Base-by-base conservation (phyloP, 2,113 vertebrate species). In the Verasper variegatus region DNA sequence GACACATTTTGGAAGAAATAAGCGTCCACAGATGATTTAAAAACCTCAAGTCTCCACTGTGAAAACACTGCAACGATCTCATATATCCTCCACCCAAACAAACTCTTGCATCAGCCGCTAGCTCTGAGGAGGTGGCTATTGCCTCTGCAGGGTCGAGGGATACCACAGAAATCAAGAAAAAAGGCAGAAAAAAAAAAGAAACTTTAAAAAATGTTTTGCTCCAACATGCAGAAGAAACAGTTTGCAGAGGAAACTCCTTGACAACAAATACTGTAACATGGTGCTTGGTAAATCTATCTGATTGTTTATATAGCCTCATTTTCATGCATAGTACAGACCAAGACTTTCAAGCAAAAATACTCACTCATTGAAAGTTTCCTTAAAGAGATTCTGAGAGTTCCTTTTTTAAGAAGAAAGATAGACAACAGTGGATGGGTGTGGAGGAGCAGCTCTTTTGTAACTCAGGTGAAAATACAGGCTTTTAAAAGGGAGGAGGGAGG, bases 401-500 rank as follows among this genome's bases (percentile, higher is more conserved):
- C 54, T 18, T 59, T 54, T 2, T 26, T 6, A 52, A n/a, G 8
- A 37, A 59, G 49, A 3, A 6, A 23, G 45, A 35, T 0, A 20
- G 37, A 57, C 23, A 40, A 47, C 15, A 57, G 76, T 63, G 37
- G 31, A 42, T 55, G 62, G 15, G 18, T 13, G 57, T 78, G 76
- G 45, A 81, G 85, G 68, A 51, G 65, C 13, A 45, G 60, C 72
- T 73, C 71, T 91, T 90, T 92, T 84, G 73, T 85, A 75, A 81
- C 68, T 82, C 85, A 92, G 92, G 92, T 94, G 75, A 89, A 80
- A 72, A 23, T 47, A 27, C 47, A 59, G 67, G 75, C 77, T 93
- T 92, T 92, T 90, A 91, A 94, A 94, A 89, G 75, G 66, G 66
- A 75, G 49, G 78, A 78, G 88, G 94, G 89, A 85, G 94, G 91